Base-by-base conservation (phyloP, 1,140 invertebrate species). In the Hormaphis cornu region DNA sequence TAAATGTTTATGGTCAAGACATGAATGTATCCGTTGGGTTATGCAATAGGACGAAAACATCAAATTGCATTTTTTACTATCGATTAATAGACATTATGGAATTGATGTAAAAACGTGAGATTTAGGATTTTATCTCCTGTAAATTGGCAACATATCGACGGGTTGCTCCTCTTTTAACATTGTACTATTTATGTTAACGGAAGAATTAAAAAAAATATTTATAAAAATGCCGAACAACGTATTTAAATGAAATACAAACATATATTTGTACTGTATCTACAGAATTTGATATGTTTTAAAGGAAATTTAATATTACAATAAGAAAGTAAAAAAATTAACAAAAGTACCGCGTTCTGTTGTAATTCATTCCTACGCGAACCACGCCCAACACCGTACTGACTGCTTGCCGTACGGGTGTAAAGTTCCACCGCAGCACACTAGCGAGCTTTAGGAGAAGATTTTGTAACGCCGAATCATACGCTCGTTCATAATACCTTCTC, bases 341-440 rank as follows among this genome's bases (percentile, higher is more conserved):
- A 63, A 61, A 46, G 46, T 44, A 63, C 28, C 26, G 58, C 33
- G 22, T 26, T 63, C 58, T 37, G 26, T 28, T 30, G 40, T 40
- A 16, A 48, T 66, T 66, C 61, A 66, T 48, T 66, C 61, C 44
- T 48, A 44, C 50, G 28, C 61, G 61, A 66, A 66, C 61, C 61
- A 66, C 61, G 61, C 61, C 61, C 61, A 66, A 66, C 44, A 35
- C 44, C 18, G 61, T 50, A 66, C 61, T 66, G 42, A 66, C 28
- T 66, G 61, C 61, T 20, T 66, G 61, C 33, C 61, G 44, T 18
- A 16, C 42, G 61, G 61, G 50, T 48, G 44, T 66, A 33, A 66
- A 66, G 61, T 66, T 66, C 61, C 61, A 48, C 50, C 61, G 44
- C 14, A 50, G 44, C 61, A 66, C 61, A 44, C 61, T 66, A 66